Evolutionary conservation across 2,888 invertebrate species (phyloP), one percentile per base, ranked within the genome.

Genomic region (Octonoba sinensis): DNA sequence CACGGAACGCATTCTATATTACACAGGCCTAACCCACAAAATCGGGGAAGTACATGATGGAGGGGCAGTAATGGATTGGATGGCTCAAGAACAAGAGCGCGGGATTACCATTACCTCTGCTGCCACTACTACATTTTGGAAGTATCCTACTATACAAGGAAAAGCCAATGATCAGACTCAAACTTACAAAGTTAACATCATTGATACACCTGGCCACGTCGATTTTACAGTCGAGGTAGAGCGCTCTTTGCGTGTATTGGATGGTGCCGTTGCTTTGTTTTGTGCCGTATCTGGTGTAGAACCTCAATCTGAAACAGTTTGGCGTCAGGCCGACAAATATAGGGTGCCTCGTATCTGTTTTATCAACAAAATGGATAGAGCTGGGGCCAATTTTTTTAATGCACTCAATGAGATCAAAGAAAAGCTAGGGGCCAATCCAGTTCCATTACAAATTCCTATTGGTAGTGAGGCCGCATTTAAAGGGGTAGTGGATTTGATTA

Each of bases 21-120:
- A 99, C 87, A 97, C 99, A 6, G 99, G 99, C 0, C 91, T 96
- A 89, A 97, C 99, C 87, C 92, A 93, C 57, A 92, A 95, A 88
- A 99, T 99, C 97, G 99, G 99, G 88, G 99, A 99, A 92, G 99
- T 98, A 91, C 99, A 99, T 88, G 96, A 96, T 89, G 96, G 99
- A 0, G 99, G 99, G 2, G 99, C 99, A 0, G 95, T 95, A 0
- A 99, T 99, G 99, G 99, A 99, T 88, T 99, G 97, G 18, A 99
- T 99, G 99, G 99, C 99, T 87, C 90, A 99, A 75, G 99, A 99
- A 90, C 91, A 97, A 69, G 98, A 99, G 88, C 91, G 99, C 87
- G 99, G 99, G n/a, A 99, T 99, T 84, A 99, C 99, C 0, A 99
- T 99, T 86, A 99, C 99, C 88, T 99, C 99, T 6, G 99, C 99